Conservation (phyloP, 2,797 vertebrate species). For the Miichthys miiuy region DNA sequence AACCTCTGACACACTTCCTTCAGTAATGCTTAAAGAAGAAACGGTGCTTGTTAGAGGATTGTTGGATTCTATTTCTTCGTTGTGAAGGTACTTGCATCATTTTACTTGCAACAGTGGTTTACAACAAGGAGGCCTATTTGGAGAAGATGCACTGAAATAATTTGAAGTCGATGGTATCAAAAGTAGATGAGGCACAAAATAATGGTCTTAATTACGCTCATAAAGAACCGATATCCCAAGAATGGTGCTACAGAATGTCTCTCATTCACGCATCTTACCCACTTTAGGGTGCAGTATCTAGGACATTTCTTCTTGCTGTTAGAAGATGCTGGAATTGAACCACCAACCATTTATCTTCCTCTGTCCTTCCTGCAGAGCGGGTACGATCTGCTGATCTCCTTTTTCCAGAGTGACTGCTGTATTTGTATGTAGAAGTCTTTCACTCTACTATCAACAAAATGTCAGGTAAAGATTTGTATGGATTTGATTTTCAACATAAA, state of each 20-base stretch:
- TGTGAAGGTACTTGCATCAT: conserved; percentile 7
- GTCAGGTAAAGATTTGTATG: conserved; percentile 78
- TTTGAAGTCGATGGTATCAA: neutral
- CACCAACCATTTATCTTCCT: neutral
- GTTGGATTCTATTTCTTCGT: conserved; percentile 10
- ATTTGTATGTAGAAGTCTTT: conserved; percentile 36
- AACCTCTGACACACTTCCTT: neutral
- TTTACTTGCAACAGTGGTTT: neutral
- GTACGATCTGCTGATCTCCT: conserved; percentile 52
- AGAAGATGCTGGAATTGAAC: neutral
- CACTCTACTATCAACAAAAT: conserved; percentile 63
- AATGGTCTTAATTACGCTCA: neutral
- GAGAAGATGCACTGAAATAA: neutral
- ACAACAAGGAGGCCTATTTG: neutral
- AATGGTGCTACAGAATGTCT: neutral
- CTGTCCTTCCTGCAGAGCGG: conserved; percentile 39
- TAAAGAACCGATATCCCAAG: neutral
- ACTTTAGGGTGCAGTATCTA: neutral
- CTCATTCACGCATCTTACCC: neutral
- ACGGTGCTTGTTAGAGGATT: neutral
- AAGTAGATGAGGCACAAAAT: neutral
- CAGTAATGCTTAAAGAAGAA: conserved; percentile 1
- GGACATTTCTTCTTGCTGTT: neutral
- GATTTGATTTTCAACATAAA: neutral
- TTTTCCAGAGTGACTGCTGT: conserved; percentile 38